These are phyloP conservation scores for Enteromius afrohamiltoni DNA, from an alignment of 2,797 vertebrate genomes.

Conservation along the genomic window DNA sequence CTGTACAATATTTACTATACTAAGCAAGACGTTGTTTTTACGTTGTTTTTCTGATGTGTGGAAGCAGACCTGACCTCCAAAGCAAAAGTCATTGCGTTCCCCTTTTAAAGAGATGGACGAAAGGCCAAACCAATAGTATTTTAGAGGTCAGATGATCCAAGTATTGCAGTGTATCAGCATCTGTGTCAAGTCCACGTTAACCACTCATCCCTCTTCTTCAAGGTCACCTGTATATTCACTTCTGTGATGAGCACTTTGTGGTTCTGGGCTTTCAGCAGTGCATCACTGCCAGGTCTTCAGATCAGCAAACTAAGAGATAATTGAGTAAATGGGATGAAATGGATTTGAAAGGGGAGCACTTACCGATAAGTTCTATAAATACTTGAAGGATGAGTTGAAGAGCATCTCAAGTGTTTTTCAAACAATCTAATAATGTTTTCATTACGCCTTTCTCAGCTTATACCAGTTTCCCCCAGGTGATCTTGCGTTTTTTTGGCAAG, in stretches of 20 bases:
- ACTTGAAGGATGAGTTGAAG: constrained; percentile 42
- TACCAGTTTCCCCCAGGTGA: constrained; percentile 6
- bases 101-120: background rate
- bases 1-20: background rate
- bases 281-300: constrained; percentile 42
- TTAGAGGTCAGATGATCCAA: constrained; percentile 1
- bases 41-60: background rate
- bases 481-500: background rate
- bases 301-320: constrained; percentile 54
- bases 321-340: constrained; percentile 59
- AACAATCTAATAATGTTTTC: constrained; percentile 45
- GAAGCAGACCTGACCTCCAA: background rate
- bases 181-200: constrained; percentile 21
- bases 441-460: constrained; percentile 25
- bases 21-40: background rate
- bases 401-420: constrained; percentile 34
- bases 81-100: background rate
- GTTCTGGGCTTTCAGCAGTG: constrained; percentile 51
- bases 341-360: constrained; percentile 45
- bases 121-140: constrained; percentile 6
- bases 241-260: constrained; percentile 47
- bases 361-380: constrained; percentile 38
- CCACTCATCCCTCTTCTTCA: constrained; percentile 28
- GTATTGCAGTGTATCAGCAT: constrained; percentile 29
- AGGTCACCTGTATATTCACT: constrained; percentile 40